Base-by-base conservation (phyloP, 1,140 invertebrate genomes). In the Lysiphlebus fabarum region DNA sequence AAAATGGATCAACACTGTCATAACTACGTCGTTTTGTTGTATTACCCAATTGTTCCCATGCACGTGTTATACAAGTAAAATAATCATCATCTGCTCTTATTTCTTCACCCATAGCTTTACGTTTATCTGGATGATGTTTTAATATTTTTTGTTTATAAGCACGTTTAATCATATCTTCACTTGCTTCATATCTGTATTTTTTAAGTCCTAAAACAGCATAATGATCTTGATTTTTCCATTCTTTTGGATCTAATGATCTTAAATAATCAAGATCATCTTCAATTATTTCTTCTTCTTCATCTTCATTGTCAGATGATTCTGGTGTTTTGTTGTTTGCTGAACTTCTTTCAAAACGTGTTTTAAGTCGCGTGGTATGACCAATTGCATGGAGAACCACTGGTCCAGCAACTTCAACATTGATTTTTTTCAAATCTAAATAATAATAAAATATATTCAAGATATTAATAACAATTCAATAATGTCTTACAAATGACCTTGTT, bases 31-130 rank as follows among this genome's bases (percentile, higher is more conserved):
- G 83, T 70, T 91, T 94, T 6, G 83, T 73, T 10, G 89, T 83
- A 67, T 88, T 93, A 0, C 95, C 92, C 60, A 95, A 81, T 36
- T 87, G 92, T 81, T 97, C 94, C 84, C 91, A 94, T 11, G 96
- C 96, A 83, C 94, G 95, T n/a, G 96, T 98, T 69, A 99, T 99
- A 74, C 96, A 98, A 0, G 95, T 95, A 75, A 98, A 99, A 79
- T 99, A 98, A 81, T 98, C 96, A 70, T 95, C 90, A 65, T 95
- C 92, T 2, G 85, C 82, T 61, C 87, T 84, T 9, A 95, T 84
- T 66, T 91, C 87, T 76, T 95, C 92, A 44, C 93, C 90, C 77
- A 86, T 82, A 53, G 88, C 90, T 83, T 93, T 90, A 58, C 96
- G 84, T 76, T 99, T 99, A 76, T 99, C 97, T 0, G 97, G 97